phyloP scores from a whole-genome alignment of 2,113 vertebrate species.

The Calyptommatus sinebrachiatus region DNA sequence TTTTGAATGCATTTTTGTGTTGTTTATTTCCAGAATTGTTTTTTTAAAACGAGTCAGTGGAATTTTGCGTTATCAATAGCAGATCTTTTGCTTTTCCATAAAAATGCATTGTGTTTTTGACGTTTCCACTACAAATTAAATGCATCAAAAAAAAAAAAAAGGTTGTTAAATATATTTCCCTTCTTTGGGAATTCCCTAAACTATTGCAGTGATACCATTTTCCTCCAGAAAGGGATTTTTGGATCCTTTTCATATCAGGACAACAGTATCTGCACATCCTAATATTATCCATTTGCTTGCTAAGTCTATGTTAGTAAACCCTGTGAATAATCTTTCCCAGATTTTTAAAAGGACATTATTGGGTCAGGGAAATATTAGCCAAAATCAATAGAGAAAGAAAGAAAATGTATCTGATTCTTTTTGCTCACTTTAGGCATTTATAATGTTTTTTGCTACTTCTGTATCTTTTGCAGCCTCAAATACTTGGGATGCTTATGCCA shows the following conservation, averaged over 20 bases:
- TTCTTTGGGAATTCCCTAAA: neutral
- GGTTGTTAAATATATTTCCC: neutral
- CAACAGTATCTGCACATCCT: rapidly evolving
- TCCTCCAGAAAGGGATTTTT: neutral
- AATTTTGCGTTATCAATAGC: neutral
- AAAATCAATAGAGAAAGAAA: slow-evolving; percentile 17
- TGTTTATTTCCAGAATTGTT: no score
- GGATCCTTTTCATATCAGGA: neutral
- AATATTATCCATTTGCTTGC: neutral
- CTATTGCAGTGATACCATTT: neutral
- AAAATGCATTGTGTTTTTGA: neutral
- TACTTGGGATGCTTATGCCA: slow-evolving; percentile 16
- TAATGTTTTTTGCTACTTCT: neutral
- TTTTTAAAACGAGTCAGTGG: neutral
- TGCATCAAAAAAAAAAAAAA: neutral
- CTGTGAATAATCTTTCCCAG: neutral
- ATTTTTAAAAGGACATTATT: neutral
- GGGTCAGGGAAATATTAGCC: slow-evolving; percentile 13
- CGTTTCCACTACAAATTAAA: neutral
- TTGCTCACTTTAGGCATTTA: neutral
- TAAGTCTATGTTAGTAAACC: neutral
- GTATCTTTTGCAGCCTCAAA: neutral
- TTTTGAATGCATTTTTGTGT: no score
- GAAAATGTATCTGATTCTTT: slow-evolving; percentile 21
- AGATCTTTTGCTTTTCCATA: neutral